phyloP scores from a whole-genome alignment of 1,140 invertebrate species.

The Neodiprion lecontei region DNA sequence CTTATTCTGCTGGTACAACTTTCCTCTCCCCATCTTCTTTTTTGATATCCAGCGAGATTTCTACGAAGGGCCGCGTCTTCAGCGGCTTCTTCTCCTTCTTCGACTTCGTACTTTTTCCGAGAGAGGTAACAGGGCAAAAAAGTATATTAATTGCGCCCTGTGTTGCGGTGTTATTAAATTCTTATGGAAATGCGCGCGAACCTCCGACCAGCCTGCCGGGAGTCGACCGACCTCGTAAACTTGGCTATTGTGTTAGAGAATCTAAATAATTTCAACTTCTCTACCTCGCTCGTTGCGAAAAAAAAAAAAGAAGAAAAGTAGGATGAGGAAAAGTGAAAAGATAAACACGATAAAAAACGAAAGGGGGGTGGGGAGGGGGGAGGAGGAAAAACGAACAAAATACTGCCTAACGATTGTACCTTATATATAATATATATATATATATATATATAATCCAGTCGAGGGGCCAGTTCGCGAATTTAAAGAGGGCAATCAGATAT shows the following conservation, averaged over 20 bases:
- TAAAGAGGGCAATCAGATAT: conserved; percentile 47
- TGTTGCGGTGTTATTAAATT: conserved; percentile 62
- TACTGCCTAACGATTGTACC: no score
- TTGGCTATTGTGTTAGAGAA: conserved; percentile 60
- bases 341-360: conserved; percentile 26
- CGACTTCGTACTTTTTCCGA: background rate
- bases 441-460: no score
- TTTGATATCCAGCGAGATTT: conserved; percentile 33
- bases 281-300: conserved; percentile 23
- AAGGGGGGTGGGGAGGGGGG: background rate
- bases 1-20: background rate
- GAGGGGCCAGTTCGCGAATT: conserved; percentile 15
- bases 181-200: conserved; percentile 56
- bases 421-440: no score
- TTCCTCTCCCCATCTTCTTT: conserved; percentile 24
- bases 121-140: conserved; percentile 52
- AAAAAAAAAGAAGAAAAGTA: conserved; percentile 28
- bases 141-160: conserved; percentile 60
- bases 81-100: background rate
- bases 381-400: background rate
- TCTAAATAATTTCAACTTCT: conserved; percentile 60
- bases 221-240: conserved; percentile 50
- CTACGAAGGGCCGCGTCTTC: conserved; percentile 28
- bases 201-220: background rate
- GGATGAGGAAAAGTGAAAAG: conserved; percentile 25